A percentile compares a stretch with the other conserved stretches of the same genome.
Evolutionary conservation across 1,140 invertebrate species (phyloP).

Genomic region (Ceratosolen solmsi): DNA sequence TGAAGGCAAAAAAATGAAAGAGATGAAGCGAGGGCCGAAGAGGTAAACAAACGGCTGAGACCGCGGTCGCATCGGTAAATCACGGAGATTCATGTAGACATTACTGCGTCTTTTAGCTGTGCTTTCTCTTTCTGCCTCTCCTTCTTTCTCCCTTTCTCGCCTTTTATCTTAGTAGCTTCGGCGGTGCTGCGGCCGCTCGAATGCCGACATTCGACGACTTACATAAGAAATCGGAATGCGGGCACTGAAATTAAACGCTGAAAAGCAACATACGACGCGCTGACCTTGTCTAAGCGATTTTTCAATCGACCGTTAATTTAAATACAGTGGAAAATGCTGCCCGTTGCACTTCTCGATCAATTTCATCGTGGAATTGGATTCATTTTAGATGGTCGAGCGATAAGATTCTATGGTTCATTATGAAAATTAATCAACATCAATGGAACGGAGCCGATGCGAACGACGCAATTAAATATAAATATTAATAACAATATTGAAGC

Average conservation of each 20-base stretch:
- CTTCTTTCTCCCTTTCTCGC: not conserved
- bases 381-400: not conserved
- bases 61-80: constrained; percentile 22
- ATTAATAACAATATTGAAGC: not conserved
- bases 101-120: constrained; percentile 5
- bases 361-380: no score
- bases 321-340: not conserved
- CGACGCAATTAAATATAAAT: constrained; percentile 8
- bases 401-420: not conserved
- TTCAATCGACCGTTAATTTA: not conserved
- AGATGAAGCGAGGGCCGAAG: not conserved
- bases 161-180: not conserved
- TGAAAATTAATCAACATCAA: no score
- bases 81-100: constrained; percentile 37
- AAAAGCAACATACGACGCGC: not conserved
- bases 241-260: not conserved
- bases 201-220: not conserved
- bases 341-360: not conserved
- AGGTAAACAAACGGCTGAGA: constrained; percentile 23
- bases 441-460: not conserved
- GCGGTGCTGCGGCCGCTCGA: not conserved
- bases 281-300: not conserved
- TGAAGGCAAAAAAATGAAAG: not conserved
- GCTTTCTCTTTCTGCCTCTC: constrained; percentile 26
- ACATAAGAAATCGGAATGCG: not conserved